Base-by-base conservation (phyloP, 2,113 vertebrate species). In the Python bivittatus region DNA sequence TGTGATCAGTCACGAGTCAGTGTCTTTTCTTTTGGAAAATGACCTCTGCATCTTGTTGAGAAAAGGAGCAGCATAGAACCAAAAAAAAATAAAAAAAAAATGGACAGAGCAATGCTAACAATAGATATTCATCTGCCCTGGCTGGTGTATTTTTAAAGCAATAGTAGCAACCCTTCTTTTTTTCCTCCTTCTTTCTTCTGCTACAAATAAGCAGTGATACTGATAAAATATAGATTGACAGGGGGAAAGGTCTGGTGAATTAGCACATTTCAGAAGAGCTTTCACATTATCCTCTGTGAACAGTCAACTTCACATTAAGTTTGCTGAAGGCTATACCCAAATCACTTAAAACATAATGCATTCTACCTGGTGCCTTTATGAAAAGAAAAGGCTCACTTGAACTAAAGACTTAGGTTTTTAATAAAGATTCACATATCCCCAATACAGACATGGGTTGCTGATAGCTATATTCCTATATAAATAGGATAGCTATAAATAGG, bases 171-270 rank as follows among this genome's bases (percentile, higher is more conserved):
- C 79, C 33, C 48, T 64, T 88, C 25, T 38, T 68, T 84, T 60
- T 53, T 15, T 13, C 23, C 85, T 38, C n/a, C 25, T 44, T 91
- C 54, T 13, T 42, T 52, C 90, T 61, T 38, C 27, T 54, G 11
- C 29, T 64, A 56, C 79, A 93, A 61, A 61, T 48, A 84, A 68
- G 48, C 86, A 93, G 52, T 56, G 90, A 93, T 91, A 52, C 89
- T 91, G 58, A 84, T 84, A 88, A 91, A 93, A 93, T 84, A 57
- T 33, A 91, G 60, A 93, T 33, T 44, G 89, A 88, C 72, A 84
- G 61, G 68, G 2, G 56, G 86, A 88, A 93, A 88, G 23, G 20
- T 85, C 86, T 93, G 72, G 88, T 88, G 86, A 93, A 93, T 91
- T 93, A 91, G 72, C 90, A 84, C 48, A 92, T 92, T 92, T 90